Percentiles rank a stretch among this genome's conserved stretches.
Evolutionary conservation across 1,140 invertebrate species (phyloP).

Genomic region (Mizuhopecten yessoensis): DNA sequence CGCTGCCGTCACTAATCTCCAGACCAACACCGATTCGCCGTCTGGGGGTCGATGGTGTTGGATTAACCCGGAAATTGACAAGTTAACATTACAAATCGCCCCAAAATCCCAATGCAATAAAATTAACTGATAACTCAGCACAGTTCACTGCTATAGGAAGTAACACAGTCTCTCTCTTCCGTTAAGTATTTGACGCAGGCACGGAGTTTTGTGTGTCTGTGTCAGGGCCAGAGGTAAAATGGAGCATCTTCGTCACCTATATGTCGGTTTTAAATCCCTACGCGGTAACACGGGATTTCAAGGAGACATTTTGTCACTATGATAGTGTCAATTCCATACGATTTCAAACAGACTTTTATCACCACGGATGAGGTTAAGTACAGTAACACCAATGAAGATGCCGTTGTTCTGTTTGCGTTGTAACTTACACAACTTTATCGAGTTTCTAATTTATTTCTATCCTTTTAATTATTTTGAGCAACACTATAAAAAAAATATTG

Average conservation of each 20-base stretch:
- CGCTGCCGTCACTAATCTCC: background rate
- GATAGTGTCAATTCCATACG: too few species aligned
- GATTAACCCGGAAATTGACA: slow-evolving; percentile 14
- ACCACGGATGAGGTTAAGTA: too few species aligned
- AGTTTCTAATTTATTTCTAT: too few species aligned
- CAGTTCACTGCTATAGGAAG: background rate
- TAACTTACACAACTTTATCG: too few species aligned
- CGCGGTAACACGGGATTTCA: background rate
- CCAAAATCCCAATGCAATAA: slow-evolving; percentile 18
- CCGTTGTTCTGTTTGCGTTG: too few species aligned
- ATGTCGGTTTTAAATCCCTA: background rate
- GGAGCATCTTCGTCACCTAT: background rate
- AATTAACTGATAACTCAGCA: background rate
- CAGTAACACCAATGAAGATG: too few species aligned
- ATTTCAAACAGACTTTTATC: too few species aligned
- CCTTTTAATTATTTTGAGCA: too few species aligned
- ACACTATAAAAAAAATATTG: too few species aligned
- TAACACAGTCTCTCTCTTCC: background rate
- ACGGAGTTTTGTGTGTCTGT: background rate
- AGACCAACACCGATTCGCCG: background rate
- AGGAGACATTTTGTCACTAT: background rate
- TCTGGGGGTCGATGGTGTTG: slow-evolving; percentile 3
- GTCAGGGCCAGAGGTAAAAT: background rate
- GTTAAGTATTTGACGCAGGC: background rate
- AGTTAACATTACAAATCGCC: slow-evolving; percentile 33